A percentile compares a stretch with the other conserved stretches of the same genome.
Evolutionary conservation across 2,888 invertebrate genomes (phyloP).

Genomic region (Drosophila paucipuncta): DNA sequence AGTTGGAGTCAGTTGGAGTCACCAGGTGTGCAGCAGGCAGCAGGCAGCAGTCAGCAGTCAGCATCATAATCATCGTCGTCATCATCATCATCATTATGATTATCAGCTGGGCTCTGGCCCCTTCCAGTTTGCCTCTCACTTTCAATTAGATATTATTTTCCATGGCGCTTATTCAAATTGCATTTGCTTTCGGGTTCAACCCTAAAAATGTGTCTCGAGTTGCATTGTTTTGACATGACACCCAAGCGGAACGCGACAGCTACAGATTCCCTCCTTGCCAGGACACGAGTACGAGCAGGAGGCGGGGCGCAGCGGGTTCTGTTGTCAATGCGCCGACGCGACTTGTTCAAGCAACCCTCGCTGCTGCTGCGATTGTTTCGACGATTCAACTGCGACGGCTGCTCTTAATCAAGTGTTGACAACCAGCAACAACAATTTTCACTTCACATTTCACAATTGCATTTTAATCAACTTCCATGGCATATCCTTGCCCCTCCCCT

Average conservation of each 20-base stretch:
- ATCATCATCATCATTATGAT: constrained; percentile 21
- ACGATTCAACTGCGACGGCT: constrained; percentile 43
- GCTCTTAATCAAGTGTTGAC: constrained; percentile 81
- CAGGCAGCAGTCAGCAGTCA: constrained; percentile 8
- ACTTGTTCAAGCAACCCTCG: constrained; percentile 8
- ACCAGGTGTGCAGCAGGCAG: constrained; percentile 52
- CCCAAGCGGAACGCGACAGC: constrained; percentile 63
- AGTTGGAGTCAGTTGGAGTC: constrained; percentile 10
- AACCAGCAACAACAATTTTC: constrained; percentile 66
- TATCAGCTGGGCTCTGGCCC: constrained; percentile 6
- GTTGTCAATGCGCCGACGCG: constrained; percentile 56
- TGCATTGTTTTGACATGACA: constrained; percentile 80
- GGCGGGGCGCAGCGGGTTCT: neutral
- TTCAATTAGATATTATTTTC: constrained; percentile 51
- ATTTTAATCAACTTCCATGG: constrained; percentile 72
- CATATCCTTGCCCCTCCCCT: constrained; percentile 4
- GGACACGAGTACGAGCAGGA: neutral
- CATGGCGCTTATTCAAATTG: constrained; percentile 64
- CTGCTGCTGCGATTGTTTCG: constrained; percentile 40
- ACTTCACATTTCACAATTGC: constrained; percentile 66
- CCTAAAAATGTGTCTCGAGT: constrained; percentile 59
- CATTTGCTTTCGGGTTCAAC: constrained; percentile 42
- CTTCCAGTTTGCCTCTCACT: constrained; percentile 34
- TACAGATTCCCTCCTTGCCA: constrained; percentile 26
- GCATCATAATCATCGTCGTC: constrained; percentile 16